Evolutionary conservation across 2,888 invertebrate species (phyloP).

Genomic region (Clusia tigrina): DNA sequence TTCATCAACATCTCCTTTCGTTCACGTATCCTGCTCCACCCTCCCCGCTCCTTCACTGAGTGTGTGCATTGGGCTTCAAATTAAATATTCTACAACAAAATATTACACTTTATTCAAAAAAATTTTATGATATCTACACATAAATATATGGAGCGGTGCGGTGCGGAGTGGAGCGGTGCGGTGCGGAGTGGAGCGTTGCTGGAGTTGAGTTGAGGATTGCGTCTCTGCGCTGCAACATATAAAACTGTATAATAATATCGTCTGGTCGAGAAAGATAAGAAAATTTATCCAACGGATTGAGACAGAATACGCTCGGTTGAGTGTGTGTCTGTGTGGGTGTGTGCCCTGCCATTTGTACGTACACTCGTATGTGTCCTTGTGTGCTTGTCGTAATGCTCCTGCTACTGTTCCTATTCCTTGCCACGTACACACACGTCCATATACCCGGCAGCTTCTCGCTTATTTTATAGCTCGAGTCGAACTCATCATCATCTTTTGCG

Average conservation of each 20-base stretch:
- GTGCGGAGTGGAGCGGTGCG: too few relatives aligned
- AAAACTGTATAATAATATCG: conserved; percentile 62
- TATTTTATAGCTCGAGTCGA: conserved; percentile 52
- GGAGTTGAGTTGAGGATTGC: neutral
- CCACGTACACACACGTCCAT: neutral
- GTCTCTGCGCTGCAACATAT: conserved; percentile 19
- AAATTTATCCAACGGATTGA: conserved; percentile 62
- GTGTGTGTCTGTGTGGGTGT: neutral
- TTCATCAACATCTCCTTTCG: too few relatives aligned
- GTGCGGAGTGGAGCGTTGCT: too few relatives aligned
- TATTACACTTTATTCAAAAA: neutral
- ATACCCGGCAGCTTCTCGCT: conserved; percentile 5
- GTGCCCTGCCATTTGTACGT: neutral
- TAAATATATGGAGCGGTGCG: neutral
- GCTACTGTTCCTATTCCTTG: too few relatives aligned
- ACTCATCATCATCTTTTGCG: conserved; percentile 44
- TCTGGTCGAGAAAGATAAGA: conserved; percentile 65
- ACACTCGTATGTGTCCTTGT: too few relatives aligned
- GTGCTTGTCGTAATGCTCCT: too few relatives aligned
- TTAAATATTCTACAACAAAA: neutral
- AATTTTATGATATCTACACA: conserved; percentile 4
- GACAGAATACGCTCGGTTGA: neutral
- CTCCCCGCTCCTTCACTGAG: neutral
- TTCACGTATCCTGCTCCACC: neutral
- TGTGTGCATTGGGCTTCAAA: too few relatives aligned